Base-by-base conservation (phyloP, 2,797 vertebrate species). In the Stomatorhinus walkeri region DNA sequence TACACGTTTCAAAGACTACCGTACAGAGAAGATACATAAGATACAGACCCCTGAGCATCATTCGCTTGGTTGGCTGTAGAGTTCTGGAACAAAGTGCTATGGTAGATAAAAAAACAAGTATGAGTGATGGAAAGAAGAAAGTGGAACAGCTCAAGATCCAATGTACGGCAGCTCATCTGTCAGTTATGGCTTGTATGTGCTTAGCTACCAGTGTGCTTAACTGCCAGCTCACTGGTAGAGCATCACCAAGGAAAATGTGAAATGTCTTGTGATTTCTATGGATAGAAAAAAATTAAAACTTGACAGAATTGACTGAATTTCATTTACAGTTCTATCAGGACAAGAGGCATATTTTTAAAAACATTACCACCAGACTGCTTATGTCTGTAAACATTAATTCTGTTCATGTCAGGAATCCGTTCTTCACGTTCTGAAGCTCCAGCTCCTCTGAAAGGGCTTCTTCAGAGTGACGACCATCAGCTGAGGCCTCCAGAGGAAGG, bases 361-460 rank as follows among this genome's bases (percentile, higher is more conserved):
- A 43, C 36, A 8, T 79, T 43, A 79, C 36, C 28, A 76, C 32
- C 68, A 19, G 68, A 40, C 68, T 36, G 28, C 24, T 72, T 36
- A 84, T 22, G 19, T 84, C 19, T 3, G 43, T 49, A 46, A 84
- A 49, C 43, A 24, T 4, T 84, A 12, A 84, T 22, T 43, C 46
- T 84, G n/a, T 49, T 12, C 43, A 4, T 22, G 16, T 84, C 81
- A 1, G 19, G n/a, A 84, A n/a, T 43, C 8, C 12, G 2, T 49
- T 87, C 52, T 43, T 95, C 46, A 48, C 90, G 98, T 96, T 24
- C 98, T 96, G 90, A 99, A 98, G 92, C 98, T 99, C 95, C 97
- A 97, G 90, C 97, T 99, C 94, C 98, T 97, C 91, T 98, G 97
- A 93, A 98, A 97, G 83, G 98, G 95, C 85, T 96, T 98, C 95